Evolutionary conservation across 2,888 invertebrate species (phyloP).

Genomic region (Criorhina ranunculi): DNA sequence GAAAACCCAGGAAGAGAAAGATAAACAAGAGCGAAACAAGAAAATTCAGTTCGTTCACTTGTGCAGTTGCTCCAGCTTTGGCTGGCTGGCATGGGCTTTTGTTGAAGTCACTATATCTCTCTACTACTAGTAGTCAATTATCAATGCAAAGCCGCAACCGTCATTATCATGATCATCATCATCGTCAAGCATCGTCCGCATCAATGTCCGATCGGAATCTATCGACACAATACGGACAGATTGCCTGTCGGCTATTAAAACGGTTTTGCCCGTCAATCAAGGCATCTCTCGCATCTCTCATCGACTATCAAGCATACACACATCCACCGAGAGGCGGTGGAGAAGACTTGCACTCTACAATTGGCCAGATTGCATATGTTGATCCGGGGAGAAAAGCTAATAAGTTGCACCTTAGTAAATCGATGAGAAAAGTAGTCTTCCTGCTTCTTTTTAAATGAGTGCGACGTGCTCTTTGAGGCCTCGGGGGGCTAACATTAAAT

Average conservation of each 20-base stretch:
- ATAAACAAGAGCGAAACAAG: slow-evolving; percentile 54
- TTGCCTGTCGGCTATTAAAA: slow-evolving; percentile 76
- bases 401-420: slow-evolving; percentile 66
- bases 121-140: slow-evolving; percentile 63
- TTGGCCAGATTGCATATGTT: slow-evolving; percentile 41
- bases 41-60: slow-evolving; percentile 65
- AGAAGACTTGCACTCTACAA: slow-evolving; percentile 32
- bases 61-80: slow-evolving; percentile 17
- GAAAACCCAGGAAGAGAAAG: slow-evolving; percentile 57
- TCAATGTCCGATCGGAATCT: slow-evolving; percentile 73
- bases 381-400: slow-evolving; percentile 58
- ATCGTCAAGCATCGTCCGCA: slow-evolving; percentile 62
- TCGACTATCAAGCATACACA: slow-evolving; percentile 28
- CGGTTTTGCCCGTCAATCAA: slow-evolving; percentile 72
- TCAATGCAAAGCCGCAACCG: slow-evolving; percentile 74
- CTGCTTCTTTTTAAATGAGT: slow-evolving; percentile 53
- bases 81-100: background rate
- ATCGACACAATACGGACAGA: slow-evolving; percentile 76
- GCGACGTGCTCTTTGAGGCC: slow-evolving; percentile 25
- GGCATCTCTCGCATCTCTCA: slow-evolving; percentile 66
- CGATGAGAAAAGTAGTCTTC: slow-evolving; percentile 36
- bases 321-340: slow-evolving; percentile 20
- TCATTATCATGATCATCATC: slow-evolving; percentile 63
- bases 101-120: background rate
- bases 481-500: background rate